phyloP scores from a whole-genome alignment of 2,113 vertebrate species.

The Tiliqua scincoides region DNA sequence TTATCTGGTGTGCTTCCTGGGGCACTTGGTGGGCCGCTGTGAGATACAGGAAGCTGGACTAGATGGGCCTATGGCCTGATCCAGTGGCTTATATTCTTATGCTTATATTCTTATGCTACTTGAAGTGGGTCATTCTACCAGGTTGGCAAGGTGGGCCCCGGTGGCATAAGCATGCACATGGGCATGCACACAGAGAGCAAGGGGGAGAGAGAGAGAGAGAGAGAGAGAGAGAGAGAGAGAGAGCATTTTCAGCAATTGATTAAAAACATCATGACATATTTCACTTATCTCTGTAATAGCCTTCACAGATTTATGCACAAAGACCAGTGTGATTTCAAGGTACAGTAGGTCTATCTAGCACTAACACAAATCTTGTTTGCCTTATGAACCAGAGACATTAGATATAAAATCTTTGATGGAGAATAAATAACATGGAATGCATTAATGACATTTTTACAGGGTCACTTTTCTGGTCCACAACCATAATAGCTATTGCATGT shows the following conservation, averaged over 20 bases:
- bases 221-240: no score
- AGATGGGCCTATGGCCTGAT: no score
- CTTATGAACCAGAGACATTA: conserved; percentile 41
- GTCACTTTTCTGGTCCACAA: conserved; percentile 37
- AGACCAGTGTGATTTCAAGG: conserved; percentile 29
- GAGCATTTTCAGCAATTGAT: conserved; percentile 22
- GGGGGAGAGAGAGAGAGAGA: no score
- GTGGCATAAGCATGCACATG: no score
- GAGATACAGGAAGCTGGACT: no score
- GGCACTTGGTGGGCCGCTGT: no score
- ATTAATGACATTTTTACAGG: conserved; percentile 54
- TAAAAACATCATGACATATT: neutral
- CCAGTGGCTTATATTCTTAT: no score
- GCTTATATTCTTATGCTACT: no score
- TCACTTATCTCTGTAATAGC: neutral
- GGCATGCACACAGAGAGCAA: no score
- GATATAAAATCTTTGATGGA: conserved; percentile 37
- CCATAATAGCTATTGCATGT: conserved; percentile 41
- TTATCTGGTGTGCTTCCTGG: no score
- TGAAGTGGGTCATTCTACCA: no score
- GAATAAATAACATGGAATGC: conserved; percentile 55
- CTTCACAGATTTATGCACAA: conserved; percentile 15
- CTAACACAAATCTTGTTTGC: conserved; percentile 42
- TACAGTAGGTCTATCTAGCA: conserved; percentile 22
- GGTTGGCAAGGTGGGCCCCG: no score